These are phyloP conservation scores for Melanargia galathea DNA, from an alignment of 2,888 invertebrate species.

Conservation along the genomic window DNA sequence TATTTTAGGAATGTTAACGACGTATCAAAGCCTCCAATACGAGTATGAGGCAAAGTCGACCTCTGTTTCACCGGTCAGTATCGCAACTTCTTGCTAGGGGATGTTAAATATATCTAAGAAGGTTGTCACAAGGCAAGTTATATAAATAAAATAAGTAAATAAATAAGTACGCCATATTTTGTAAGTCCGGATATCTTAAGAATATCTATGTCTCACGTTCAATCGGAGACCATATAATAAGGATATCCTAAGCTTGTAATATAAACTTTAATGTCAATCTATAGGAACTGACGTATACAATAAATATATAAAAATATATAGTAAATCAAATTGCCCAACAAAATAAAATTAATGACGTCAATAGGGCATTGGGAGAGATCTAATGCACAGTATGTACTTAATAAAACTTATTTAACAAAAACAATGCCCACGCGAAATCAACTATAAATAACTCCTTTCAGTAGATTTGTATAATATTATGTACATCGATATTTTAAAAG, in stretches of 20 bases:
- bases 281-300: not conserved
- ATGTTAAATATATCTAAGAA: not conserved
- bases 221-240: conserved; percentile 14
- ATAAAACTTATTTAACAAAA: no score
- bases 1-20: no score
- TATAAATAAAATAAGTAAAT: not conserved
- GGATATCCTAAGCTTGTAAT: conserved; percentile 19
- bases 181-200: conserved; percentile 13
- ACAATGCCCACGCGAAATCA: no score
- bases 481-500: no score
- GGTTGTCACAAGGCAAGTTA: conserved; percentile 13
- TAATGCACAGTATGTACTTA: no score
- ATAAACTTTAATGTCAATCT: not conserved
- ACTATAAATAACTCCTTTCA: no score
- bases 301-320: not conserved
- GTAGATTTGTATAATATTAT: no score
- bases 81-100: conserved; percentile 1
- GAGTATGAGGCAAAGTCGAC: not conserved
- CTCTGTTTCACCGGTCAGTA: not conserved
- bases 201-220: conserved; percentile 15
- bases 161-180: not conserved
- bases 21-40: not conserved
- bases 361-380: no score
- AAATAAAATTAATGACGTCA: no score
- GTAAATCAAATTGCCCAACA: not conserved